Conservation (phyloP, 2,113 vertebrate genomes). For the Scytalopus superciliaris region DNA sequence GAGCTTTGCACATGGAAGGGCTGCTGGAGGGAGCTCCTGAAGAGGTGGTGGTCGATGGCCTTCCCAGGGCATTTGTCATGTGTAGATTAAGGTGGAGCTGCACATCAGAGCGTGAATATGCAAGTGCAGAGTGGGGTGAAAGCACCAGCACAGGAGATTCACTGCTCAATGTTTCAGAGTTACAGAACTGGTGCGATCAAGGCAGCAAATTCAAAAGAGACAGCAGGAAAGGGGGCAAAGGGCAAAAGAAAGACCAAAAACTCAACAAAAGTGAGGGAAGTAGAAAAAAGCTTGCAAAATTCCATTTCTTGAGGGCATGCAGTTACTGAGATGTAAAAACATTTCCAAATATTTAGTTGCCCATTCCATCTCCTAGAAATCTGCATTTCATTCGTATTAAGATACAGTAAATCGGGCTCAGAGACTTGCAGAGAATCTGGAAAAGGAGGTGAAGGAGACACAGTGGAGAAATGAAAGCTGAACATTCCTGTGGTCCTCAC, state of each 20-base stretch:
- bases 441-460: background rate
- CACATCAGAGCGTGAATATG: background rate
- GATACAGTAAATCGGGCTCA: background rate
- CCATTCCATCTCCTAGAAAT: background rate
- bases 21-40: background rate
- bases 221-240: background rate
- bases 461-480: background rate
- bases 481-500: background rate
- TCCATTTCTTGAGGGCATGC: background rate
- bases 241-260: background rate
- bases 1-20: background rate
- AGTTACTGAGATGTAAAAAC: background rate
- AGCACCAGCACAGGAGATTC: background rate
- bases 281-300: background rate
- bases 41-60: fast-evolving
- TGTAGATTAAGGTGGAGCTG: background rate
- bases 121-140: background rate
- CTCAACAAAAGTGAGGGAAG: background rate
- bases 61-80: background rate
- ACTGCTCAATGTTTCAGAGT: background rate
- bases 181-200: background rate
- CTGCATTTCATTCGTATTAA: background rate
- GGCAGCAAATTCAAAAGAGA: background rate
- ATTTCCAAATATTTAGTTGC: background rate
- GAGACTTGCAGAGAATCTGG: background rate